Evolutionary conservation across 2,888 invertebrate genomes (phyloP).

Genomic region (Xestia c-nigrum): DNA sequence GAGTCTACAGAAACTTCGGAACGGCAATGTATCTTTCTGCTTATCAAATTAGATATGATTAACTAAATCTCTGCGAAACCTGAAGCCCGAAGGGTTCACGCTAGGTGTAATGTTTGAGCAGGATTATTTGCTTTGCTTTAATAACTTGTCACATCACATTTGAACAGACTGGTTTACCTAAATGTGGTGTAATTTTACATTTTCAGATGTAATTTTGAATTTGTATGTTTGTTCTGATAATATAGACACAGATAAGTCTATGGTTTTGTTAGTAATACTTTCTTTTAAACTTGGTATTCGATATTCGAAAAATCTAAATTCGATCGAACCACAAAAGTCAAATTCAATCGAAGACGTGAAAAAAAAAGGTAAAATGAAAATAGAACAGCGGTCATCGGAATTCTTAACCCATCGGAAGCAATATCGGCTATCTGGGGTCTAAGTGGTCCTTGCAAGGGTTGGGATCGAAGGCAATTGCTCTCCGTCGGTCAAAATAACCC

Average conservation of each 20-base stretch:
- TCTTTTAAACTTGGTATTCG: background rate
- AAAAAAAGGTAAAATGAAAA: slow-evolving; percentile 41
- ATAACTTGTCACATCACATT: slow-evolving; percentile 24
- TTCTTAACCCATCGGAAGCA: slow-evolving; percentile 61
- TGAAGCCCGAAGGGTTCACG: slow-evolving; percentile 23
- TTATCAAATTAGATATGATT: slow-evolving; percentile 26
- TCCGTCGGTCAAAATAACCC: slow-evolving; percentile 28
- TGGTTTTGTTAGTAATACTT: background rate
- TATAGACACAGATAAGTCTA: background rate
- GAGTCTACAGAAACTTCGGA: background rate
- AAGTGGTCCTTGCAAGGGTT: slow-evolving; percentile 58
- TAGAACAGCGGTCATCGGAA: slow-evolving; percentile 50
- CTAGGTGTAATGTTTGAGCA: slow-evolving; percentile 41
- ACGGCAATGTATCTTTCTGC: background rate
- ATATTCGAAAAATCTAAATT: background rate
- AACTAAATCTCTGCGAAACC: background rate
- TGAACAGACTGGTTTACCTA: background rate
- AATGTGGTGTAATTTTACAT: slow-evolving; percentile 13
- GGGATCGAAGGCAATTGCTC: slow-evolving; percentile 47
- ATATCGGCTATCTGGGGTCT: slow-evolving; percentile 56
- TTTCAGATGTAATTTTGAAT: slow-evolving; percentile 8
- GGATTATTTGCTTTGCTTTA: slow-evolving; percentile 37
- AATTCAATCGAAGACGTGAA: background rate
- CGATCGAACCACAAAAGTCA: background rate
- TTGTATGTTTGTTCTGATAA: background rate